phyloP scores from a whole-genome alignment of 2,113 vertebrate species.

The Actinemys pallida region DNA sequence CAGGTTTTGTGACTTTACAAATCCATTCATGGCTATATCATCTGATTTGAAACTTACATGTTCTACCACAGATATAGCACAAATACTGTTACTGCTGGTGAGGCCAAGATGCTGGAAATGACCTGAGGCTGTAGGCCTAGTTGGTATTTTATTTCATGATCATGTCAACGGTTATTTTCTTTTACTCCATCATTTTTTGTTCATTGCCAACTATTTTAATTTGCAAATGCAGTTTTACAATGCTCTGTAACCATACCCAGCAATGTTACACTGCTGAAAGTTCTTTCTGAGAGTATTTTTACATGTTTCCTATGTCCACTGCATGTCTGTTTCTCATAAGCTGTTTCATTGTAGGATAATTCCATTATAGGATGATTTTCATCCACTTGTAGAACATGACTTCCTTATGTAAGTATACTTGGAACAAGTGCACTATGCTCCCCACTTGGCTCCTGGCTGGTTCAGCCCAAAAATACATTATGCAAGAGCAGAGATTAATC shows the following conservation, averaged over 20 bases:
- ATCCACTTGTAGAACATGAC: constrained; percentile 44
- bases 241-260: constrained; percentile 62
- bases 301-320: constrained; percentile 62
- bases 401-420: background rate
- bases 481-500: constrained; percentile 18
- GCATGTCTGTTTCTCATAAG: constrained; percentile 62
- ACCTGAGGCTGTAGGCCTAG: constrained; percentile 26
- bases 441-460: background rate
- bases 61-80: constrained; percentile 38
- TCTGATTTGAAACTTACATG: constrained; percentile 12
- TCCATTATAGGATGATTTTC: constrained; percentile 53
- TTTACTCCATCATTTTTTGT: constrained; percentile 68
- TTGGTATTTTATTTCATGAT: constrained; percentile 49
- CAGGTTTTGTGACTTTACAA: background rate
- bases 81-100: constrained; percentile 33
- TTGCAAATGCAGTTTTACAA: constrained; percentile 70
- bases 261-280: constrained; percentile 51
- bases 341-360: constrained; percentile 58
- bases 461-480: constrained; percentile 3
- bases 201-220: constrained; percentile 70
- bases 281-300: constrained; percentile 60
- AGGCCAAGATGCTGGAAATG: constrained; percentile 45
- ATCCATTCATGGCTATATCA: constrained; percentile 5
- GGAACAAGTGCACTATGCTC: background rate
- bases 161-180: constrained; percentile 71